Conservation (phyloP, 2,797 vertebrate genomes). For the Morus bassanus region DNA sequence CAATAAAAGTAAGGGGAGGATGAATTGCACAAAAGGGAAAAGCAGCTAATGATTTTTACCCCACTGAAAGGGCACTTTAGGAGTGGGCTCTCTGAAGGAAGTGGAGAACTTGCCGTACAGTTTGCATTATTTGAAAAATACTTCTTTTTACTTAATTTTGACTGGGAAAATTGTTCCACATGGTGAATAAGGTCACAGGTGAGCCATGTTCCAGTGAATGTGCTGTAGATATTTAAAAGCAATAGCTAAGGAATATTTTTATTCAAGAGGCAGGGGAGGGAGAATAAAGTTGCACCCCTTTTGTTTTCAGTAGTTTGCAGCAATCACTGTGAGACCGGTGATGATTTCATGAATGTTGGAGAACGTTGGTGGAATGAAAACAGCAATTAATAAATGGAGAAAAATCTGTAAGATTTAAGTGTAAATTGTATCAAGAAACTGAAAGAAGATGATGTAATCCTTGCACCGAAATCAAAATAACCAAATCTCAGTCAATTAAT, state of each 20-base stretch:
- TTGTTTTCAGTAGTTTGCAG: background rate
- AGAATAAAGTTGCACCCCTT: background rate
- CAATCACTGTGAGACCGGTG: background rate
- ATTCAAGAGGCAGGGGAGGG: background rate
- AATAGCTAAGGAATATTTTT: background rate
- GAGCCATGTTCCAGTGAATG: background rate
- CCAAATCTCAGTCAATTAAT: background rate
- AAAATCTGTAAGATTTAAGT: background rate
- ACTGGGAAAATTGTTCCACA: accelerated
- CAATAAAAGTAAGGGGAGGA: background rate
- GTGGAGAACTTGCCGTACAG: background rate
- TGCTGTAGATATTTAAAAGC: background rate
- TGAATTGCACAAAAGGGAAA: background rate
- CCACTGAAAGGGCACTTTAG: background rate
- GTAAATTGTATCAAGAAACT: background rate
- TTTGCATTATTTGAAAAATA: background rate
- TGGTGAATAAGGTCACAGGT: background rate
- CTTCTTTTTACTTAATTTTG: background rate
- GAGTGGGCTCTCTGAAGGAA: background rate
- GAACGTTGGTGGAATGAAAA: background rate
- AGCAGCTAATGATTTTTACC: background rate
- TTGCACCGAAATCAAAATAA: background rate
- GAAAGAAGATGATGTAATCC: background rate
- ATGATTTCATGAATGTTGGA: background rate
- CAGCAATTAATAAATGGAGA: background rate